Percentiles rank a stretch among this genome's conserved stretches.
phyloP scores from a whole-genome alignment of 2,888 invertebrate species.

The Listrodromus nycthemerus region DNA sequence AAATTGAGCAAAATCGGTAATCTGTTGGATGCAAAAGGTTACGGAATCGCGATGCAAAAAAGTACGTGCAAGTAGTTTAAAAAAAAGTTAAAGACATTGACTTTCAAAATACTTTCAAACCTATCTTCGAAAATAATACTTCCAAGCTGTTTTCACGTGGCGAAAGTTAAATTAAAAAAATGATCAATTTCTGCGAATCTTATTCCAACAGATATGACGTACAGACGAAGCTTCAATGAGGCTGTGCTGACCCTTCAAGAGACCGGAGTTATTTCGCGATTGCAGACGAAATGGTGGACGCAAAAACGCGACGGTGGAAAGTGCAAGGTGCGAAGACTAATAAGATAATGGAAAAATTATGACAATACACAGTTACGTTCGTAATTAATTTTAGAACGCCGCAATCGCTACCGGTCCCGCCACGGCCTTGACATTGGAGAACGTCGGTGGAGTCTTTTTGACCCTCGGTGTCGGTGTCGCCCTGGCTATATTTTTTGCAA shows the following conservation, averaged over 20 bases:
- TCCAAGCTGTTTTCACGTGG: background rate
- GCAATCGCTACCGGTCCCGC: conserved; percentile 85
- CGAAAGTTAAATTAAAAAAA: background rate
- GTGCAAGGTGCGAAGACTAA: conserved; percentile 85
- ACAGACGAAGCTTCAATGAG: conserved; percentile 89
- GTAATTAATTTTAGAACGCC: conserved; percentile 73
- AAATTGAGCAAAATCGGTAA: conserved; percentile 91
- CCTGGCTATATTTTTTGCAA: conserved; percentile 88
- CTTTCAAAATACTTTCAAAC: background rate
- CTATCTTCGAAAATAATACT: background rate
- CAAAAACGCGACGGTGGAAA: conserved; percentile 88
- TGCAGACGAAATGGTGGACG: conserved; percentile 93
- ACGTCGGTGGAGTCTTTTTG: conserved; percentile 93
- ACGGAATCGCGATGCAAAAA: conserved; percentile 94
- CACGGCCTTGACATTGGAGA: conserved; percentile 89
- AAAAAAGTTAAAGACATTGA: background rate
- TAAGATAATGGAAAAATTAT: background rate
- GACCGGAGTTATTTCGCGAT: conserved; percentile 88
- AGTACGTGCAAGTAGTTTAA: conserved; percentile 84
- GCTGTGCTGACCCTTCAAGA: conserved; percentile 91
- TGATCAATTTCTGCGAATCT: background rate
- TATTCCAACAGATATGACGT: conserved; percentile 85
- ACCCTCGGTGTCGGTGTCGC: conserved; percentile 89
- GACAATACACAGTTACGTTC: background rate
- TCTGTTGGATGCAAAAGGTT: conserved; percentile 92